phyloP scores from a whole-genome alignment of 2,113 vertebrate species.

The Garra rufa region DNA sequence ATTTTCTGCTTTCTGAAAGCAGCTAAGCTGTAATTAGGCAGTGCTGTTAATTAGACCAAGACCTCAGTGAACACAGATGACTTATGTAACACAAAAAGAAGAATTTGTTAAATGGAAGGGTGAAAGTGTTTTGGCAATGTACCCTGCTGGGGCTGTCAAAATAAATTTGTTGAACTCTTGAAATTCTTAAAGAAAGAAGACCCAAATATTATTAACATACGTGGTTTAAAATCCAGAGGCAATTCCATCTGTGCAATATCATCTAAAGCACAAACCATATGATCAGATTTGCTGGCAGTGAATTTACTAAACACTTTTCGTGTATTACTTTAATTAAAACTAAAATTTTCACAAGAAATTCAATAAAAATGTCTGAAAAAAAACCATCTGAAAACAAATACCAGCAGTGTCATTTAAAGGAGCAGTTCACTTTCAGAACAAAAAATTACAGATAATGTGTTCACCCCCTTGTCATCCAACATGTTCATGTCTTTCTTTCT shows the following conservation, averaged over 20 bases:
- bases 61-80: slow-evolving; percentile 21
- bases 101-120: slow-evolving; percentile 1
- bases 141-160: slow-evolving; percentile 42
- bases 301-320: too few relatives aligned
- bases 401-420: too few relatives aligned
- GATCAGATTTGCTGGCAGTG: too few relatives aligned
- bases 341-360: too few relatives aligned
- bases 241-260: not conserved
- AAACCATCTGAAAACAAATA: too few relatives aligned
- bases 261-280: not conserved
- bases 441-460: too few relatives aligned
- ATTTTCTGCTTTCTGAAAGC: slow-evolving; percentile 1
- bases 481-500: too few relatives aligned
- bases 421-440: too few relatives aligned
- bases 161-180: not conserved
- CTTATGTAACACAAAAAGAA: not conserved
- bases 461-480: too few relatives aligned
- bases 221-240: not conserved
- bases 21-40: slow-evolving; percentile 27
- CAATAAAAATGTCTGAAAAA: too few relatives aligned
- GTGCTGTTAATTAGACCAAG: slow-evolving; percentile 29
- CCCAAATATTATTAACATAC: not conserved
- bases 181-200: not conserved
- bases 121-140: not conserved
- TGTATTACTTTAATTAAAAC: too few relatives aligned